Conservation (phyloP, 1,140 invertebrate species). For the Lepidurus packardi region DNA sequence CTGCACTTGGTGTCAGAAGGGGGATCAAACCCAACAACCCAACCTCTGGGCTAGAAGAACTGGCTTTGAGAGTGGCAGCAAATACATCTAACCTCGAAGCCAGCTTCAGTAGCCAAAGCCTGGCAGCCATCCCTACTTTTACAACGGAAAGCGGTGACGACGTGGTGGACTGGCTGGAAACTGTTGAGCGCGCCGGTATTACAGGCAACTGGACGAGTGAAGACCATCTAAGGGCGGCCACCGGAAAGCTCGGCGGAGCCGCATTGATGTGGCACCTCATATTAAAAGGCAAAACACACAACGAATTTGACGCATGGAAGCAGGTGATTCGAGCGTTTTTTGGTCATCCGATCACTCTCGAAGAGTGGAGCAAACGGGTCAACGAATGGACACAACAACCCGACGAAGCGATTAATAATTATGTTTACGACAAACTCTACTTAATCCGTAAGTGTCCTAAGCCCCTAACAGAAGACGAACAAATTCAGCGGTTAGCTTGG, state of each 20-base stretch:
- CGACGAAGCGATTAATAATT: background rate
- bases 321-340: background rate
- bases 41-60: background rate
- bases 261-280: slow-evolving; percentile 27
- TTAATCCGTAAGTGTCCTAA: background rate
- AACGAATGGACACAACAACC: background rate
- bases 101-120: background rate
- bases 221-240: slow-evolving; percentile 23
- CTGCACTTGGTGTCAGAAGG: background rate
- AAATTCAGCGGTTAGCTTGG: slow-evolving; percentile 27
- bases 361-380: slow-evolving; percentile 23
- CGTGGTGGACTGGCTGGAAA: slow-evolving; percentile 9
- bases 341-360: background rate
- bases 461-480: background rate
- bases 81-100: background rate
- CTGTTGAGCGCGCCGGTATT: slow-evolving; percentile 1
- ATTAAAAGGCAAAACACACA: background rate
- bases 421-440: background rate
- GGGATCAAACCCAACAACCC: background rate
- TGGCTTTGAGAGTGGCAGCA: background rate
- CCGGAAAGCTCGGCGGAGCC: slow-evolving; percentile 24
- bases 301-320: background rate
- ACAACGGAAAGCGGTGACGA: background rate
- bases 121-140: slow-evolving; percentile 28
- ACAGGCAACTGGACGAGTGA: background rate